These are phyloP conservation scores for Xiphophorus hellerii DNA, from an alignment of 2,113 vertebrate genomes.

Conservation along the genomic window DNA sequence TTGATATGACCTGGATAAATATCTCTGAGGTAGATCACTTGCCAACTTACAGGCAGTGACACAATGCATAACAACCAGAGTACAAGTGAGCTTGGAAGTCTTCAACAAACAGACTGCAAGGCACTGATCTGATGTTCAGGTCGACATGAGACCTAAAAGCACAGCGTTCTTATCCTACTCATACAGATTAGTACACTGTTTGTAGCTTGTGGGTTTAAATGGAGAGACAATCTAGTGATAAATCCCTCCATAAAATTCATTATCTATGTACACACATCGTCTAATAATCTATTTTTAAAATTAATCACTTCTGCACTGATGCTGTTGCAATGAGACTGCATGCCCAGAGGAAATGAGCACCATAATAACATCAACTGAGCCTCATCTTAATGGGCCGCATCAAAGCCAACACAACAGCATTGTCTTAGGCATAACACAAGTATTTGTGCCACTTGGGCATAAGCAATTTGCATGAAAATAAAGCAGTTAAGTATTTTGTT, in stretches of 20 bases:
- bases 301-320: slow-evolving; percentile 65
- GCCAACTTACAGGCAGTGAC: slow-evolving; percentile 19
- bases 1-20: slow-evolving; percentile 47
- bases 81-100: slow-evolving; percentile 8
- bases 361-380: slow-evolving; percentile 71
- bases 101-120: slow-evolving; percentile 9
- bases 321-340: slow-evolving; percentile 58
- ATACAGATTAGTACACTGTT: slow-evolving; percentile 35
- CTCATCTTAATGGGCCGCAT: slow-evolving; percentile 70
- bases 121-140: neutral
- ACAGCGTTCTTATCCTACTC: slow-evolving; percentile 10
- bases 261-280: slow-evolving; percentile 51
- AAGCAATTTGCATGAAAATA: slow-evolving; percentile 57
- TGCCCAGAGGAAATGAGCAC: slow-evolving; percentile 66
- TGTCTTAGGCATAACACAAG: slow-evolving; percentile 51
- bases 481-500: slow-evolving; percentile 53
- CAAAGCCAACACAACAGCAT: slow-evolving; percentile 60
- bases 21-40: slow-evolving; percentile 32
- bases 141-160: neutral
- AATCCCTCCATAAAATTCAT: slow-evolving; percentile 45
- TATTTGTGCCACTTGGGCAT: slow-evolving; percentile 55
- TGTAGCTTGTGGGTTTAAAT: slow-evolving; percentile 22
- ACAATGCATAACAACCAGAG: slow-evolving; percentile 10
- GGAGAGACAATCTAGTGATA: slow-evolving; percentile 9
- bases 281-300: slow-evolving; percentile 73